phyloP scores from a whole-genome alignment of 2,888 invertebrate species.

The Macrosiphum euphorbiae region DNA sequence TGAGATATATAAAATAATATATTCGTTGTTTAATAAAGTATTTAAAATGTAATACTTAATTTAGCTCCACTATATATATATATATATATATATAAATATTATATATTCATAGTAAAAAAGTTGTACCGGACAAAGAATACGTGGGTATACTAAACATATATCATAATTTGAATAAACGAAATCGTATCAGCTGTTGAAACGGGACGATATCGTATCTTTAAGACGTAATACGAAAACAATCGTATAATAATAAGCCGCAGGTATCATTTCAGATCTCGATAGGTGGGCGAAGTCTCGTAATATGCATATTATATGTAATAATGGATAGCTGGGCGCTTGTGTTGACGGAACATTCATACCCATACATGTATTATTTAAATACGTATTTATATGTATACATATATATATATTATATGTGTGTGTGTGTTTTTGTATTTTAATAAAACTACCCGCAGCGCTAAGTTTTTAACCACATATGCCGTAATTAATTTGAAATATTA shows the following conservation, averaged over 20 bases:
- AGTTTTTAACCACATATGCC: conserved; percentile 52
- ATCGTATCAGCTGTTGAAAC: conserved; percentile 42
- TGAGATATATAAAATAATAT: no score
- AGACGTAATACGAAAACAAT: not conserved
- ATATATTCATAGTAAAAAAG: no score
- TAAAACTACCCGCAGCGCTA: conserved; percentile 63
- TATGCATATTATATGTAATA: conserved; percentile 41
- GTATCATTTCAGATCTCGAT: conserved; percentile 56
- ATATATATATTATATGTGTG: not conserved
- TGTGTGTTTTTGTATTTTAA: conserved; percentile 41
- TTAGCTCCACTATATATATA: not conserved
- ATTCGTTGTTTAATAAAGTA: no score
- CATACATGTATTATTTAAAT: conserved; percentile 2
- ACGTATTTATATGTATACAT: conserved; percentile 1
- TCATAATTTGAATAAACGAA: conserved; percentile 16
- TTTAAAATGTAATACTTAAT: not conserved
- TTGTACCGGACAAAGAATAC: no score
- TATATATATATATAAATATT: no score
- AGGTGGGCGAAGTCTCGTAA: conserved; percentile 61
- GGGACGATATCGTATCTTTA: conserved; percentile 27
- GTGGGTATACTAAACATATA: not conserved
- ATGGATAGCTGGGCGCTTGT: conserved; percentile 41
- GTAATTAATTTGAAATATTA: conserved; percentile 64
- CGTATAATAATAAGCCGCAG: conserved; percentile 29
- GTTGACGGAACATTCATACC: conserved; percentile 54